phyloP scores from a whole-genome alignment of 2,888 invertebrate species.

The Lathronympha strigana region DNA sequence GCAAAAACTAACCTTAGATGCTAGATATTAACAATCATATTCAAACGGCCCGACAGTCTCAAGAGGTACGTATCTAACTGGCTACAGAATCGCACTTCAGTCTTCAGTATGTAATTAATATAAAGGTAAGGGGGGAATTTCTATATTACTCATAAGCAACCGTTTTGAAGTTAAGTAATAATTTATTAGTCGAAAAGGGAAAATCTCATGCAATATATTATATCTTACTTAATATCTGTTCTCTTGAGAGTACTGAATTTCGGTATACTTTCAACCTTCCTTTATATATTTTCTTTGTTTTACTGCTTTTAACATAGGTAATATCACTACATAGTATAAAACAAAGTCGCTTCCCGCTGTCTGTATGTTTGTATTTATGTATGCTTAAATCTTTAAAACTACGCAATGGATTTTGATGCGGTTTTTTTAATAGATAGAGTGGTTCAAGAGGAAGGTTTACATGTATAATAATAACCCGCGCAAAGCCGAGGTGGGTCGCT shows the following conservation, averaged over 20 bases:
- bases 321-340: no score
- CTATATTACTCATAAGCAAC: neutral
- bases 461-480: no score
- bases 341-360: no score
- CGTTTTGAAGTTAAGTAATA: constrained; percentile 14
- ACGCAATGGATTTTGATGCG: no score
- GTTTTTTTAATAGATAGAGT: no score
- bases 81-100: neutral
- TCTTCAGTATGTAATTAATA: neutral
- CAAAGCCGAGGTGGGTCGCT: no score
- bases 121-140: neutral
- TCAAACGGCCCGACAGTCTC: neutral
- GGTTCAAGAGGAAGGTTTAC: no score
- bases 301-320: no score
- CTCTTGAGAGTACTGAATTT: constrained; percentile 4
- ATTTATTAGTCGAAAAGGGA: constrained; percentile 24
- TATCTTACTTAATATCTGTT: constrained; percentile 1
- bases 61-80: neutral
- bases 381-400: no score
- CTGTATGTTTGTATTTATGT: no score
- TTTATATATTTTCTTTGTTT: no score
- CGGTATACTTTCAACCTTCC: neutral
- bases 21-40: neutral
- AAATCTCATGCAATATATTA: neutral
- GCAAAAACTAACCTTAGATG: neutral